A percentile compares a stretch with the other conserved stretches of the same genome.
phyloP scores from a whole-genome alignment of 2,797 vertebrate species.

The Todus mexicanus region DNA sequence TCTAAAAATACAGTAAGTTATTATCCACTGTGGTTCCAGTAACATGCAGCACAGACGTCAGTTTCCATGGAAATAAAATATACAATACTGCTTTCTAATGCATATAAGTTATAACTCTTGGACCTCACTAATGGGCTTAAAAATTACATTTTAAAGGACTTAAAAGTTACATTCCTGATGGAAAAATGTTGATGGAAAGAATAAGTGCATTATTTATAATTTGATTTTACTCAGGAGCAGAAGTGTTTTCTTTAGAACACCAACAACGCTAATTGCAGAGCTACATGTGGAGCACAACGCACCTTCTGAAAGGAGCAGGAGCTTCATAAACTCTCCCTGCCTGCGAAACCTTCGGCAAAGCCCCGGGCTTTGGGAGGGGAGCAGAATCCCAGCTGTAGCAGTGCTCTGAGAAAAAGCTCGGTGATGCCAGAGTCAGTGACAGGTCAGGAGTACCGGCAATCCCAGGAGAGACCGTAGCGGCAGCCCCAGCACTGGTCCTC shows the following conservation, averaged over 20 bases:
- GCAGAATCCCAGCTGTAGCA: background rate
- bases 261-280: background rate
- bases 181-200: background rate
- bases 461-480: background rate
- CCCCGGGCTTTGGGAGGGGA: accelerated
- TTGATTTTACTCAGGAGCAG: background rate
- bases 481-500: background rate
- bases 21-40: background rate
- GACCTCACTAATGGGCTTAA: background rate
- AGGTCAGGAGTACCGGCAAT: too few relatives aligned
- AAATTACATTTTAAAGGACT: background rate
- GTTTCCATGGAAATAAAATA: background rate
- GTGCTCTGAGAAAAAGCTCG: background rate
- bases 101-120: background rate
- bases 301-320: background rate
- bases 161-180: background rate
- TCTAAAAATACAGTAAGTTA: background rate
- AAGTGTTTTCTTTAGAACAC: background rate
- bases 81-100: background rate
- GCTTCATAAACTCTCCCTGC: background rate
- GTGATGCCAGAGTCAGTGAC: background rate
- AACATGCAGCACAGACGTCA: background rate
- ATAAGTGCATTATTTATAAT: background rate
- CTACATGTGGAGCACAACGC: background rate
- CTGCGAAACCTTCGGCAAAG: background rate